Evolutionary conservation across 1,140 invertebrate species (phyloP), one percentile per base, ranked within the genome.

Genomic region (Drosophila hydei): DNA sequence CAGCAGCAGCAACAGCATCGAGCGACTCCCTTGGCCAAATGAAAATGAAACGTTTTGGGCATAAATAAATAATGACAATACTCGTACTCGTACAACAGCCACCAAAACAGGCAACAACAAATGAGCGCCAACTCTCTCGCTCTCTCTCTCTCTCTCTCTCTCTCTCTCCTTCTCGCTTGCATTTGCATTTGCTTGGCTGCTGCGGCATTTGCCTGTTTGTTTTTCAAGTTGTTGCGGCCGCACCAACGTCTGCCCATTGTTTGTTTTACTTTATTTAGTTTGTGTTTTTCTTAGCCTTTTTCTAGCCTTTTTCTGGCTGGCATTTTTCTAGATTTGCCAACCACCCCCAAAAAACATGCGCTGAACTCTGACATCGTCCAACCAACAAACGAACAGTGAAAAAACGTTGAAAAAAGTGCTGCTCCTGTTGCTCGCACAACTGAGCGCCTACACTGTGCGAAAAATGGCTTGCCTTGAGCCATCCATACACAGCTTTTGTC

Each of bases 61-160:
- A 85, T 85, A 85, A 85, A 85, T 85, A 85, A 85, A 85, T 87
- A 85, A 87, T 87, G 83, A 85, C 81, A 87, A 81, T 67, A 59
- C 62, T 59, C 64, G 40, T 50, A 60, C 25, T 51, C 58, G 59
- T 27, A 50, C 54, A 48, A 72, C 47, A 76, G 47, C 72, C 48
- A 64, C 80, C 81, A 85, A 85, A 85, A 85, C 52, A 77, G 81
- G 83, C 75, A 85, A 88, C 72, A 85, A 85, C 81, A 85, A 85
- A 85, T 85, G 81, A 85, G 80, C 65, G 38, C 56, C 67, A 47
- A 65, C 48, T 19, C 8, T n/a, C 60, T 63, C 77, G 14, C 48
- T 47, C 38, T 14, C 54, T 45, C 42, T 30, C 9, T 7, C 74
- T 18, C 43, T 50, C 40, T 56, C 47, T 54, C 18, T 23, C 54